These are phyloP conservation scores for Cyanistes caeruleus DNA, from an alignment of 2,113 vertebrate species.

Conservation along the genomic window DNA sequence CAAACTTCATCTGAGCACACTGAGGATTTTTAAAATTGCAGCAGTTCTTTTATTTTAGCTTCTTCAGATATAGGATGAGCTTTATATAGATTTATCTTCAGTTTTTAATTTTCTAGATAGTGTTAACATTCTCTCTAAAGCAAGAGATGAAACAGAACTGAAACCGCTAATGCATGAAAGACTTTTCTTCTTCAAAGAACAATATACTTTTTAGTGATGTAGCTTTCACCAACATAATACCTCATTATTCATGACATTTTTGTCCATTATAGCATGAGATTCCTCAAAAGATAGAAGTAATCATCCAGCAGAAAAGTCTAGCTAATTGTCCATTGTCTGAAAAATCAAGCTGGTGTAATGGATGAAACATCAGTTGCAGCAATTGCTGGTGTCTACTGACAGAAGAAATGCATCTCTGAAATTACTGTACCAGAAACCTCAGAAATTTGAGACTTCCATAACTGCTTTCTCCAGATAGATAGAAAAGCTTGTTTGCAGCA, in stretches of 20 bases:
- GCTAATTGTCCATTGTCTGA: conserved; percentile 65
- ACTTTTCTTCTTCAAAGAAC: not conserved
- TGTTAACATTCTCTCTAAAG: not conserved
- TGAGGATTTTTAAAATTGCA: not conserved
- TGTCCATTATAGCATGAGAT: conserved; percentile 31
- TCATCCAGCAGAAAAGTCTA: conserved; percentile 21
- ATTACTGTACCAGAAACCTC: not conserved
- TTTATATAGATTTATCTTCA: not conserved
- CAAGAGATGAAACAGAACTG: not conserved
- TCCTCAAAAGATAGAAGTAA: conserved; percentile 47
- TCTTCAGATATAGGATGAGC: not conserved
- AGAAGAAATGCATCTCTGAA: conserved; percentile 50
- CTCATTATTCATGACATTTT: conserved; percentile 46
- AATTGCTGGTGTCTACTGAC: not conserved
- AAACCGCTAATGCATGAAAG: not conserved
- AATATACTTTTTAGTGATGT: not conserved
- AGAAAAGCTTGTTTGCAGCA: not conserved
- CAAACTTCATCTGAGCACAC: not conserved
- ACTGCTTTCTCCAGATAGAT: not conserved
- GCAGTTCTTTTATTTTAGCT: not conserved
- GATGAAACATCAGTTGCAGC: conserved; percentile 55
- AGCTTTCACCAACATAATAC: conserved; percentile 13
- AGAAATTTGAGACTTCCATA: not conserved
- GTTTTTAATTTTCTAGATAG: conserved; percentile 8
- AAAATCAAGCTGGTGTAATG: conserved; percentile 22